These are phyloP conservation scores for Nysson spinosus DNA, from an alignment of 2,888 invertebrate genomes.

Conservation along the genomic window DNA sequence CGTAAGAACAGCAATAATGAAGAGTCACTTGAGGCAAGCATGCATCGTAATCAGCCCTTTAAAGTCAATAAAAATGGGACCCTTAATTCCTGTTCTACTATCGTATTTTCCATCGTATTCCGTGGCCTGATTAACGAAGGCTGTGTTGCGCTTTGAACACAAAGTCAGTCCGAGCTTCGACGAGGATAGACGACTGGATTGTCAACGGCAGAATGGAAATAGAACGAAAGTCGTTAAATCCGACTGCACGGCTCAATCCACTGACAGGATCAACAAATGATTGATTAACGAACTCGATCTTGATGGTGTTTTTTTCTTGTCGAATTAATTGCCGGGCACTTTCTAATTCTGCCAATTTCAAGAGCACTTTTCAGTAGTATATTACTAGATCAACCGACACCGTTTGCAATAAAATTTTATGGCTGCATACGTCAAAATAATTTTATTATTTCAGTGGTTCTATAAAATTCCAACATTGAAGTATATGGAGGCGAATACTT, in stretches of 20 bases:
- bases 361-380: not conserved
- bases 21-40: not conserved
- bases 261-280: slow-evolving; percentile 32
- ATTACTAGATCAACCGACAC: too few species aligned
- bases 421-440: too few species aligned
- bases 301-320: not conserved
- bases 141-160: slow-evolving; percentile 14
- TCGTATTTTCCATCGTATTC: slow-evolving; percentile 20
- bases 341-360: not conserved
- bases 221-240: slow-evolving; percentile 44
- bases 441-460: too few species aligned
- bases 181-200: slow-evolving; percentile 13
- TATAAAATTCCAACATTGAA: too few species aligned
- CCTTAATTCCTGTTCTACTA: slow-evolving; percentile 24
- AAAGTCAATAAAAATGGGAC: slow-evolving; percentile 12
- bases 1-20: too few species aligned
- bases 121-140: slow-evolving; percentile 27
- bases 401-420: too few species aligned
- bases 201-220: slow-evolving; percentile 35
- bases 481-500: too few species aligned
- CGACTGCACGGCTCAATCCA: slow-evolving; percentile 15
- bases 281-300: not conserved
- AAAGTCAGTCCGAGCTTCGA: slow-evolving; percentile 16
- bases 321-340: not conserved
- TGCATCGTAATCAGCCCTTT: not conserved